Percentiles rank a stretch among this genome's conserved stretches.
Evolutionary conservation across 2,797 vertebrate species (phyloP).

Genomic region (Microhierax caerulescens): DNA sequence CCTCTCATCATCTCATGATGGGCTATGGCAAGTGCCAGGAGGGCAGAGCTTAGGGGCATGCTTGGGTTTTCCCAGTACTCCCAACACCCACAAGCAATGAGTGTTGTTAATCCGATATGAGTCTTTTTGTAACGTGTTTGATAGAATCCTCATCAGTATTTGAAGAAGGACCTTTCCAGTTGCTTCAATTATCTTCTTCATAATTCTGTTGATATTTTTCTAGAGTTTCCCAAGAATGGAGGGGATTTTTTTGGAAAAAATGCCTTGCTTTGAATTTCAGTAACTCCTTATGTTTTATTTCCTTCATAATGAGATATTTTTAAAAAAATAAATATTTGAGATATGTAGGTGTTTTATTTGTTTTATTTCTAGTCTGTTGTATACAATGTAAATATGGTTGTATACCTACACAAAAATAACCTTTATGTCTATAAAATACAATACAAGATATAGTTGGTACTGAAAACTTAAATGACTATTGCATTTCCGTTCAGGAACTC

Average conservation of each 20-base stretch:
- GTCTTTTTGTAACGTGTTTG: accelerated
- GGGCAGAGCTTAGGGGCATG: neutral
- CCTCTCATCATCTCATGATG: neutral
- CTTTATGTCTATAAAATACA: neutral
- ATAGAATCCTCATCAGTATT: neutral
- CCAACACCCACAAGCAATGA: neutral
- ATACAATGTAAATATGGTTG: neutral
- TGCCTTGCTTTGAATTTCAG: neutral
- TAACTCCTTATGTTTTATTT: neutral
- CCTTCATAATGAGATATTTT: neutral
- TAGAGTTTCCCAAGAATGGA: neutral
- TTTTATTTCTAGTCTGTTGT: neutral
- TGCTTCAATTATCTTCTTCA: neutral
- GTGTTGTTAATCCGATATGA: neutral
- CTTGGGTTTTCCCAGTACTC: neutral
- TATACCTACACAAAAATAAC: neutral
- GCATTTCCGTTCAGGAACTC: neutral
- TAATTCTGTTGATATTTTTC: neutral
- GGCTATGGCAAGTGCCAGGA: accelerated
- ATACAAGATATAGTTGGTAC: neutral
- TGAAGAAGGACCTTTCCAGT: neutral
- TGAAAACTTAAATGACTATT: neutral
- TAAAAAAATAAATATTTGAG: neutral
- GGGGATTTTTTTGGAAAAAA: accelerated
- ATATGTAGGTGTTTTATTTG: neutral